A percentile compares a stretch with the other conserved stretches of the same genome.
phyloP scores from a whole-genome alignment of 2,113 vertebrate species.

The Callospermophilus lateralis region DNA sequence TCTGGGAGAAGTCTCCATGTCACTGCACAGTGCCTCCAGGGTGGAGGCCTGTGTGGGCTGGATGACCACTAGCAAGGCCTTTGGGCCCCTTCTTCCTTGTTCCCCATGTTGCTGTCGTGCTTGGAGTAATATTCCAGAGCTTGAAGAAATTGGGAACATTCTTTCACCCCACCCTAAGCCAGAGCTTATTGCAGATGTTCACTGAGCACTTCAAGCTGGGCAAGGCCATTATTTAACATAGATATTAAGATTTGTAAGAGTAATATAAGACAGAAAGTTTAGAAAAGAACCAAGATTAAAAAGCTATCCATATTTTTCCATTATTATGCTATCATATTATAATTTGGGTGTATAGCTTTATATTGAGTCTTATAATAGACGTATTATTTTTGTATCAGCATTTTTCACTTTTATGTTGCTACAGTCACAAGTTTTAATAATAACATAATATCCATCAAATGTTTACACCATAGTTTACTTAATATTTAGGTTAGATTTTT shows the following conservation, averaged over 20 bases:
- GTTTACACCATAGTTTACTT: neutral
- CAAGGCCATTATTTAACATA: neutral
- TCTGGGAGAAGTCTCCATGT: neutral
- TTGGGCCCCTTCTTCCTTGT: constrained; percentile 37
- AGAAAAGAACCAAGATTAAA: neutral
- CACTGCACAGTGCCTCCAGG: constrained; percentile 29
- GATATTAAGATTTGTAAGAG: constrained; percentile 17
- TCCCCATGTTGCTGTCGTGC: neutral
- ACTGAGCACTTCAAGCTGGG: neutral
- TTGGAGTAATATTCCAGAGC: constrained; percentile 38
- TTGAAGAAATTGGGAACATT: constrained; percentile 34
- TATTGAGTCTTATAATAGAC: neutral
- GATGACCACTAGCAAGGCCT: neutral
- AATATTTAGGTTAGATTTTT: constrained; percentile 23
- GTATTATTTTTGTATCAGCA: neutral
- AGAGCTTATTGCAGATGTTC: constrained; percentile 11
- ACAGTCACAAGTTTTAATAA: constrained; percentile 26
- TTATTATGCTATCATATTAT: neutral
- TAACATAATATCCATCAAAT: neutral
- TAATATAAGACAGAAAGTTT: constrained; percentile 1
- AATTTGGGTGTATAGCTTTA: neutral
- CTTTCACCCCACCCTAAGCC: constrained; percentile 24
- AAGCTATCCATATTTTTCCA: neutral
- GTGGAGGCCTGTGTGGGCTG: neutral
- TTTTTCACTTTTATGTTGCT: constrained; percentile 8